These are phyloP conservation scores for Prunella fulvescens DNA, from an alignment of 2,113 vertebrate species.

Conservation along the genomic window DNA sequence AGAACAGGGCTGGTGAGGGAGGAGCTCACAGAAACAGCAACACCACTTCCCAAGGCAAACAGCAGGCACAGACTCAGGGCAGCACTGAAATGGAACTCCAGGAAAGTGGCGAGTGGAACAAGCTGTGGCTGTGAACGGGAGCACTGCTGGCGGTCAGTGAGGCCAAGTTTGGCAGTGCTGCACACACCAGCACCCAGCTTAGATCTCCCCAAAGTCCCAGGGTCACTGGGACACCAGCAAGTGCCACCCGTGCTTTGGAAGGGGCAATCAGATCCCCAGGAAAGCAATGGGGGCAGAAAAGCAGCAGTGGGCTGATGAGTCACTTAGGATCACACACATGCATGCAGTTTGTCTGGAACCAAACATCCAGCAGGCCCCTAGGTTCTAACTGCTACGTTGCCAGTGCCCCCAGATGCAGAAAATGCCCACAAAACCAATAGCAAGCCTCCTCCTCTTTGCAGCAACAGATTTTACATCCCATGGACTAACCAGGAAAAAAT, in stretches of 20 bases:
- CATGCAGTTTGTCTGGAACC: not conserved
- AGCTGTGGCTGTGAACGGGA: not conserved
- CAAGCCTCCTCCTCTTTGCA: not conserved
- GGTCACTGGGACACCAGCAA: not conserved
- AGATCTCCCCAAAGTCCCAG: not conserved
- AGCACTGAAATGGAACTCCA: not conserved
- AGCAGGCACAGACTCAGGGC: not conserved
- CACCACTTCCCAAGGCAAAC: not conserved
- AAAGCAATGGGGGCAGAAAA: not conserved
- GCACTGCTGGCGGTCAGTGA: not conserved
- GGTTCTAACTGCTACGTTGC: not conserved
- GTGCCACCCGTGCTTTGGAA: not conserved
- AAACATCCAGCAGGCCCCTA: not conserved
- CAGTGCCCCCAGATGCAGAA: not conserved
- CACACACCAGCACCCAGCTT: not conserved
- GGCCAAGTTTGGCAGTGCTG: not conserved
- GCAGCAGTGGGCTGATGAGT: not conserved
- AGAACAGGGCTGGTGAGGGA: slow-evolving; percentile 14
- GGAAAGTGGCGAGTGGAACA: not conserved
- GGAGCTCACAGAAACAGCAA: not conserved
- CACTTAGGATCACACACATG: not conserved
- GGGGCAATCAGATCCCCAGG: not conserved
- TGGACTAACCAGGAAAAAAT: not conserved
- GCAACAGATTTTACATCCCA: not conserved
- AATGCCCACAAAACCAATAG: not conserved